A percentile compares a stretch with the other conserved stretches of the same genome.
Conservation (phyloP, 1,140 invertebrate genomes). For the Phocides pigmalion region DNA sequence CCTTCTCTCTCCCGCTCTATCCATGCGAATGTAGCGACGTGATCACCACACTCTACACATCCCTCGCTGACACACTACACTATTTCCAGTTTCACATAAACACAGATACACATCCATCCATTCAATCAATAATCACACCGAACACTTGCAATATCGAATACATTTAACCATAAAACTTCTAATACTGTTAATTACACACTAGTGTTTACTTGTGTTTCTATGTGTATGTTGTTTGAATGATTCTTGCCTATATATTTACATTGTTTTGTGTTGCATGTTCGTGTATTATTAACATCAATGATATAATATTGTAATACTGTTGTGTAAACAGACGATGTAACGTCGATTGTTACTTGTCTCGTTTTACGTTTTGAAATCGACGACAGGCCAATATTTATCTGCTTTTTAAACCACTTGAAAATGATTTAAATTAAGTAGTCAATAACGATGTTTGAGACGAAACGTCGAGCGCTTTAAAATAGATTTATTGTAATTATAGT, state of each 20-base stretch:
- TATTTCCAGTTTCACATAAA: not conserved
- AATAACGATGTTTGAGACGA: not conserved
- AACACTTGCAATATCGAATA: slow-evolving; percentile 13
- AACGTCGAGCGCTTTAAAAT: not conserved
- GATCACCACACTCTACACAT: not conserved
- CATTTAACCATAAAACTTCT: slow-evolving; percentile 10
- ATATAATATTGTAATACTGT: slow-evolving; percentile 1
- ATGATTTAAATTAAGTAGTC: too few species aligned
- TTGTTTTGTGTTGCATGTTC: slow-evolving; percentile 59
- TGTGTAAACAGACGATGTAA: not conserved
- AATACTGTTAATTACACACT: slow-evolving; percentile 11
- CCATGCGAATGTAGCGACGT: slow-evolving; percentile 12
- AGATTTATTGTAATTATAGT: not conserved
- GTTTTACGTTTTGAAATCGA: too few species aligned
- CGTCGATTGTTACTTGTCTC: not conserved
- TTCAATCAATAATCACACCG: slow-evolving; percentile 4
- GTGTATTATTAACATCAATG: slow-evolving; percentile 29
- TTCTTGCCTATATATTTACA: not conserved
- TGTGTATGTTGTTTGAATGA: slow-evolving; percentile 23
- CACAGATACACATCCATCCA: not conserved
- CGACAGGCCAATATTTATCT: too few species aligned
- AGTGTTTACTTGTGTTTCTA: slow-evolving; percentile 17
- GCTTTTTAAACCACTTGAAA: not conserved
- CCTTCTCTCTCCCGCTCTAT: slow-evolving; percentile 28
- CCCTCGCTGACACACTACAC: not conserved